phyloP scores from a whole-genome alignment of 2,113 vertebrate species.

The Pseudolaguvia tuberculata region DNA sequence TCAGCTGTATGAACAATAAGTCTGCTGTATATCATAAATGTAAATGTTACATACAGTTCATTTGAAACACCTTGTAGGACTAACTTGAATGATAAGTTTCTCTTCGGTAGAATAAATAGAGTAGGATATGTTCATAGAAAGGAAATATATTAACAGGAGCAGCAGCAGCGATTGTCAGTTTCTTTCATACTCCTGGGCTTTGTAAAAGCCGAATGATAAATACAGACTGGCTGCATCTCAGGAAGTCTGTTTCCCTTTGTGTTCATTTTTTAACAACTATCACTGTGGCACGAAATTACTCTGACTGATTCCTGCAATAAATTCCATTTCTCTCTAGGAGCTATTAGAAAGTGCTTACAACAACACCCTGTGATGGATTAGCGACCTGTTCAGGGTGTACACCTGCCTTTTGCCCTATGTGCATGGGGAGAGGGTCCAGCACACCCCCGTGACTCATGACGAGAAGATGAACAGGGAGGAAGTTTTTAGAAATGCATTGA shows the following conservation, averaged over 20 bases:
- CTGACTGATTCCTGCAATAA: background rate
- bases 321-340: background rate
- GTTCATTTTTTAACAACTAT: slow-evolving; percentile 15
- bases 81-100: background rate
- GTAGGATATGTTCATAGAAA: slow-evolving; percentile 40
- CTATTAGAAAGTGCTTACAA: slow-evolving; percentile 8
- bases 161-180: too few species aligned
- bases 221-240: slow-evolving; percentile 28
- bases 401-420: too few species aligned
- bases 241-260: slow-evolving; percentile 24
- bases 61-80: background rate
- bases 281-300: background rate
- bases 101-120: slow-evolving; percentile 32
- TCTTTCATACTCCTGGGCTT: slow-evolving; percentile 47
- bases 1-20: too few species aligned
- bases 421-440: too few species aligned
- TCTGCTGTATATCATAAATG: too few species aligned
- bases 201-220: slow-evolving; percentile 44
- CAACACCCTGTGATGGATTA: too few species aligned
- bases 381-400: too few species aligned
- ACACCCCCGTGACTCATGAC: too few species aligned
- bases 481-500: background rate
- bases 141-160: too few species aligned
- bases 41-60: too few species aligned
- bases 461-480: too few species aligned